Evolutionary conservation across 2,888 invertebrate genomes (phyloP), one percentile per base, ranked within the genome.

Genomic region (Synergus itoensis): DNA sequence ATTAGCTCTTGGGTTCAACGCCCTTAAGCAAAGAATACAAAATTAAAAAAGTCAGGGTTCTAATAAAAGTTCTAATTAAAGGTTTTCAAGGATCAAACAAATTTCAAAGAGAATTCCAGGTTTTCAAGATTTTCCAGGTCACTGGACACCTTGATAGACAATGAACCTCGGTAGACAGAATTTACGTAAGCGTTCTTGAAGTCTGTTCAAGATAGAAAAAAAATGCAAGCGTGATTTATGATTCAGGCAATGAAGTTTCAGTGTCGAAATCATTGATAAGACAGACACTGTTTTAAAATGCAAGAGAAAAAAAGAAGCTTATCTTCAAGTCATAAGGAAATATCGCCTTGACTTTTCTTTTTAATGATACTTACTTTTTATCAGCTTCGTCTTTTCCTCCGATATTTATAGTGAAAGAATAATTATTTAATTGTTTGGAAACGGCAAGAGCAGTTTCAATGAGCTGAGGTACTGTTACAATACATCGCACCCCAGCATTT

Each of bases 401-500:
- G 14, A 95, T 93, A 91, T 94, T 94, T 67, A 96, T 94, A 2
- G 95, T 95, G 53, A 94, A 94, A 81, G 93, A 93, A 89, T 95
- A 95, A 84, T 93, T 93, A 77, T 93, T 92, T 9, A 95, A 91
- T 0, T 92, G 88, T 73, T 94, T 93, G 81, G 93, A 93, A 12
- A 95, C 94, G 83, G 93, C 93, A 76, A 93, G 90, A 0, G 94
- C 94, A 2, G 94, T 91, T n/a, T 95, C 94, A 91, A 95, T 92
- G 77, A 95, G 93, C 89, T 94, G 91, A 65, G 95, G 94, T 76
- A 95, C 94, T 0, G 95, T 95, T 4, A 94, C 93, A 65, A 95
- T 95, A 85, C 94, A 93, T 89, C 94, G 94, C 1, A 95, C 95
- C 48, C 93, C 93, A 81, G 95, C 94, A 87, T 95, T 94, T 65